Evolutionary conservation across 2,113 vertebrate genomes (phyloP), one percentile per base, ranked within the genome.

Genomic region (Meleagris gallopavo): DNA sequence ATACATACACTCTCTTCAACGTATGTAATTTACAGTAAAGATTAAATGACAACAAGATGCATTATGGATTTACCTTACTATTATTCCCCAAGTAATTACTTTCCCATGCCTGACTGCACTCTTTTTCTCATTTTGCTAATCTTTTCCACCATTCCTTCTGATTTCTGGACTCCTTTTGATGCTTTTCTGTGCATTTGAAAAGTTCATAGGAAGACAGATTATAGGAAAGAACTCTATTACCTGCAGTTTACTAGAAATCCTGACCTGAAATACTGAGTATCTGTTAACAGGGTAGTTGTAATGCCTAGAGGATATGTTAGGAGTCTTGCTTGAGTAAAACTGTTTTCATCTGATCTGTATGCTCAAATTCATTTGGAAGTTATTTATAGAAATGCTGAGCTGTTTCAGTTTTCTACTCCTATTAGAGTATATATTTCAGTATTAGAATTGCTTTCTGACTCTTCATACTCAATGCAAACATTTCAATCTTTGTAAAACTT

Each of bases 21-120:
- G 88, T 84, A 95, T 91, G 65, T 88, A 95, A 96, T 95, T 97
- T 96, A 93, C 36, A 89, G 71, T 19, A n/a, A 30, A 90, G 67
- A 94, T 94, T 91, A 94, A 95, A 57, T 55, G 67, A 88, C 72
- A 90, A 77, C 30, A 89, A 84, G 93, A 81, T 12, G n/a, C 82
- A 88, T 85, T 91, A 89, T 34, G 62, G 69, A 96, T 86, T 95
- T 93, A 36, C 27, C 87, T 92, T 86, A 64, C 74, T 84, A 93
- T 43, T 88, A 70, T 93, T 97, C 65, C 75, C 50, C 54, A 65
- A 8, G 36, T 14, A 20, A 71, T 92, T 52, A 32, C 36, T 94
- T 95, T 89, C 71, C 46, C 55, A 27, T 86, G 40, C 22, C 55
- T 81, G 19, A 66, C 32, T 50, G 29, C 36, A 92, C 13, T 83